These are phyloP conservation scores for Caiman crocodilus DNA, from an alignment of 2,797 vertebrate genomes.

Conservation along the genomic window DNA sequence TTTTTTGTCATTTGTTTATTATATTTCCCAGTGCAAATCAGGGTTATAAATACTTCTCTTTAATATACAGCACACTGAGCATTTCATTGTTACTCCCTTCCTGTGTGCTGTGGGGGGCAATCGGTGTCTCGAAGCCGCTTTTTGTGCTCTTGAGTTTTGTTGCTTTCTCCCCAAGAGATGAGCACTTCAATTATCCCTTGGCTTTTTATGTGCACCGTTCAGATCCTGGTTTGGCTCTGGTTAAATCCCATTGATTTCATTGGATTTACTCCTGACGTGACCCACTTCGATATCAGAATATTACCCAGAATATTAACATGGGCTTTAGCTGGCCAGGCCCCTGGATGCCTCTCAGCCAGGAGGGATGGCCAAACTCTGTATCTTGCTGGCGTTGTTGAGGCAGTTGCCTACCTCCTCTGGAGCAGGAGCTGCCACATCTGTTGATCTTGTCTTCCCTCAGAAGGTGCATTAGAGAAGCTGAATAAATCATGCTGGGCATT, in stretches of 20 bases:
- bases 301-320: neutral
- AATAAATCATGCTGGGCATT: neutral
- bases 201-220: neutral
- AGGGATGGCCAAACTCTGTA: neutral
- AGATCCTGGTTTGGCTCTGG: neutral
- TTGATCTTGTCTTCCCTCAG: neutral
- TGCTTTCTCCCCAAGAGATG: neutral
- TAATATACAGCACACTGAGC: neutral
- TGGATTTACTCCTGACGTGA: neutral
- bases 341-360: neutral
- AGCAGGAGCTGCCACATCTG: neutral
- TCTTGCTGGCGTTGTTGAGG: neutral
- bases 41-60: conserved; percentile 1
- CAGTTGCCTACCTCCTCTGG: neutral
- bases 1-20: conserved; percentile 45
- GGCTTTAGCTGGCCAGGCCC: neutral
- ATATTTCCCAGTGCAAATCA: neutral
- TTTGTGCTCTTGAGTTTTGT: neutral
- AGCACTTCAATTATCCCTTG: neutral
- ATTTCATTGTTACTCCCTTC: neutral
- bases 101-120: neutral
- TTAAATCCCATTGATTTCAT: neutral
- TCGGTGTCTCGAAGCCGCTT: neutral
- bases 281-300: neutral
- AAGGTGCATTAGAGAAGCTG: neutral